These are phyloP conservation scores for Engraulis encrasicolus DNA, from an alignment of 2,113 vertebrate species.

Conservation along the genomic window DNA sequence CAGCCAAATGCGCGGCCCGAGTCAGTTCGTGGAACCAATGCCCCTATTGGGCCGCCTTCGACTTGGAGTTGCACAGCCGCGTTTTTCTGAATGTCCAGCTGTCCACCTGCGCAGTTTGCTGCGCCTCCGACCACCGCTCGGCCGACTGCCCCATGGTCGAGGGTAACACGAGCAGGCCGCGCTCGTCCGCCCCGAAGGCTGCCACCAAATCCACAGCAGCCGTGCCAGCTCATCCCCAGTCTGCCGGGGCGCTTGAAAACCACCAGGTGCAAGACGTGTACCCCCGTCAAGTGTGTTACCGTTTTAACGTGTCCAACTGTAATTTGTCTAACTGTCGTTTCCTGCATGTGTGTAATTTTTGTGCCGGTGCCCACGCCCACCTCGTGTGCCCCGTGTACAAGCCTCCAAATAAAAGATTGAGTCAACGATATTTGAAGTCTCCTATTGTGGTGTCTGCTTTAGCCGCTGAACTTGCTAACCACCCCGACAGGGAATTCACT, in stretches of 20 bases:
- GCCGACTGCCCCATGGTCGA: background rate
- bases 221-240: background rate
- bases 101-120: background rate
- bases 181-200: background rate
- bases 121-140: background rate
- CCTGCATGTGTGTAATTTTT: background rate
- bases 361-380: background rate
- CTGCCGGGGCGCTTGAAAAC: too few relatives aligned
- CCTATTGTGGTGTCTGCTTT: background rate
- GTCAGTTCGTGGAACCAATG: background rate
- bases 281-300: background rate
- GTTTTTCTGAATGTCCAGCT: background rate
- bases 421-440: background rate
- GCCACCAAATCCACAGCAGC: background rate
- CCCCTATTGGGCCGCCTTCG: background rate
- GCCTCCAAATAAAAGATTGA: background rate
- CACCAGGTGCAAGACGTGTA: background rate
- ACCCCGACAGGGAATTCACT: background rate
- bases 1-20: background rate
- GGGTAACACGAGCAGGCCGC: background rate
- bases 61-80: background rate
- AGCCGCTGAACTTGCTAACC: background rate
- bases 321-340: background rate
- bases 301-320: background rate
- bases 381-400: too few relatives aligned